Conservation (phyloP, 1,140 invertebrate genomes). For the Leptoteleia sp. region DNA sequence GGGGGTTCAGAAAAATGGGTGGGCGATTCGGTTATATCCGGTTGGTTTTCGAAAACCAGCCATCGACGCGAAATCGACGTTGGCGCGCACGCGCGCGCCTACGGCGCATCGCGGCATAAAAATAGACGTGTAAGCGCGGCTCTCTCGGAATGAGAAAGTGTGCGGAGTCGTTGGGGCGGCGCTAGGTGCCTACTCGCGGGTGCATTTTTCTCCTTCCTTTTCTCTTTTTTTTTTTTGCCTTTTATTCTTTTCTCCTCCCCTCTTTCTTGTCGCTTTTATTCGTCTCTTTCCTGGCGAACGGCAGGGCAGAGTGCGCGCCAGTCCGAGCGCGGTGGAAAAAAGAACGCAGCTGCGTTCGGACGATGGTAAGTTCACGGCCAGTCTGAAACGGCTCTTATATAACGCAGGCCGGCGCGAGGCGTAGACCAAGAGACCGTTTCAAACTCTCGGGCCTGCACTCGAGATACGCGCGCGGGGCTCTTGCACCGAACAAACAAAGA, state of each 20-base stretch:
- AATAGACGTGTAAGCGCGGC: slow-evolving; percentile 34
- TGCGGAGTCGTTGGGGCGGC: slow-evolving; percentile 27
- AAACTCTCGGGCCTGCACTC: slow-evolving; percentile 66
- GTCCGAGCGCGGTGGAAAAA: slow-evolving; percentile 64
- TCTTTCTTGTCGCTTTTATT: no score
- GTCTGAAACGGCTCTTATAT: slow-evolving; percentile 78
- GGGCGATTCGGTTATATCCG: no score
- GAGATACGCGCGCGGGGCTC: slow-evolving; percentile 66
- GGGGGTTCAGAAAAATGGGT: no score
- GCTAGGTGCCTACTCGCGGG: slow-evolving; percentile 49
- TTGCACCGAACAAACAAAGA: slow-evolving; percentile 65
- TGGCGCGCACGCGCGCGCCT: slow-evolving; percentile 11
- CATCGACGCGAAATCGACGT: not conserved
- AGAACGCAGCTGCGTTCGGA: slow-evolving; percentile 72
- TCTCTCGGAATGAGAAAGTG: slow-evolving; percentile 61
- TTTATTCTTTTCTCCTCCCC: no score
- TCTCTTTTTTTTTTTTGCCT: no score
- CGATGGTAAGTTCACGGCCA: slow-evolving; percentile 80
- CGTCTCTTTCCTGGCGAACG: no score
- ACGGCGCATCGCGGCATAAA: slow-evolving; percentile 21
- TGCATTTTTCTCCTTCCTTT: slow-evolving; percentile 66
- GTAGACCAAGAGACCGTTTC: slow-evolving; percentile 68
- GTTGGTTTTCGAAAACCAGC: not conserved
- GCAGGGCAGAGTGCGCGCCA: slow-evolving; percentile 62
- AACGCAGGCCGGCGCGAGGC: slow-evolving; percentile 68